phyloP scores from a whole-genome alignment of 1,140 invertebrate species.

The Bombus sylvicola region DNA sequence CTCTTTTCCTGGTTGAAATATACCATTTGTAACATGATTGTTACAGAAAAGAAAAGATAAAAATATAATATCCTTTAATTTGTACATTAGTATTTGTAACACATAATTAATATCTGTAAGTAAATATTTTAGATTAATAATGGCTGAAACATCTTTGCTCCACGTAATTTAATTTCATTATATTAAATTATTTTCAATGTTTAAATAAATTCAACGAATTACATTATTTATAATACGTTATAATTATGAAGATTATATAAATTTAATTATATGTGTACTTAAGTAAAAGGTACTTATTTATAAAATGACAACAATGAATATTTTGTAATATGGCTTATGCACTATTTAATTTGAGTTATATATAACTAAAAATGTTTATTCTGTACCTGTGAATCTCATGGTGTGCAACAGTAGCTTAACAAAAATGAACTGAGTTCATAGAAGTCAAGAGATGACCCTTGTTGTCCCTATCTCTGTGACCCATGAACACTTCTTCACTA shows the following conservation, averaged over 20 bases:
- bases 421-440: slow-evolving; percentile 74
- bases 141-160: neutral
- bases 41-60: slow-evolving; percentile 55
- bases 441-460: slow-evolving; percentile 78
- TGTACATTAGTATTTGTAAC: slow-evolving; percentile 23
- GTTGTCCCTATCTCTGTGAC: slow-evolving; percentile 73
- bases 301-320: neutral
- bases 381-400: slow-evolving; percentile 74
- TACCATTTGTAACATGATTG: slow-evolving; percentile 55
- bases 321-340: neutral
- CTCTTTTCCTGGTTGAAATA: slow-evolving; percentile 76
- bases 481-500: slow-evolving; percentile 65
- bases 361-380: slow-evolving; percentile 35
- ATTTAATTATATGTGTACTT: slow-evolving; percentile 6
- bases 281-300: neutral
- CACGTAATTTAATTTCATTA: neutral
- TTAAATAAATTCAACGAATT: slow-evolving; percentile 16
- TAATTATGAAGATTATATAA: slow-evolving; percentile 7
- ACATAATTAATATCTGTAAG: slow-evolving; percentile 50
- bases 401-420: slow-evolving; percentile 67
- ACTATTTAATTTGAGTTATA: slow-evolving; percentile 25
- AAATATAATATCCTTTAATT: slow-evolving; percentile 49
- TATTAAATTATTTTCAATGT: neutral
- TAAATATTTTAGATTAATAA: slow-evolving; percentile 28
- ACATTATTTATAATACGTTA: neutral